Percentiles rank a stretch among this genome's conserved stretches.
Conservation (phyloP, 1,140 invertebrate genomes). For the Trachymyrmex septentrionalis region DNA sequence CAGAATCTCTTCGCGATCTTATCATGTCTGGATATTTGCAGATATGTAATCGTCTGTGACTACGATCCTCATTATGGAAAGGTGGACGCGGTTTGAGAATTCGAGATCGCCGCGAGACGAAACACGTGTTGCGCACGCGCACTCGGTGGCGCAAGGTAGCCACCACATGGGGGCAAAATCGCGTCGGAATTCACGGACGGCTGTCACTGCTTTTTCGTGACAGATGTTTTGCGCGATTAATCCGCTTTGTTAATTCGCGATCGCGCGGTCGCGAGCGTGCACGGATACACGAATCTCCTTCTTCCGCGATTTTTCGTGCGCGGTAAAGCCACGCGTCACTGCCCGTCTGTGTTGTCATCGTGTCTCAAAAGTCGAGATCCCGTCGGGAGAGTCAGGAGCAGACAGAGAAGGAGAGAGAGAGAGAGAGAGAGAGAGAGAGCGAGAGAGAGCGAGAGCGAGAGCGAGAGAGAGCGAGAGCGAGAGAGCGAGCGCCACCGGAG, state of each 20-base stretch:
- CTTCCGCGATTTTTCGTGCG: neutral
- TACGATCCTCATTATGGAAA: neutral
- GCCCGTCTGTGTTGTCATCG: neutral
- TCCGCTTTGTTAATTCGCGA: constrained; percentile 67
- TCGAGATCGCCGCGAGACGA: neutral
- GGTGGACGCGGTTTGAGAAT: neutral
- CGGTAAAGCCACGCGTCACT: constrained; percentile 8
- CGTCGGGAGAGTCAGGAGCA: neutral
- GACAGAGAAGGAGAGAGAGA: constrained; percentile 10
- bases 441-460: neutral
- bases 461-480: neutral
- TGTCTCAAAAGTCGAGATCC: neutral
- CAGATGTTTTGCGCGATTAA: constrained; percentile 76
- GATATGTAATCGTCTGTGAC: no score
- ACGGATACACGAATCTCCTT: neutral
- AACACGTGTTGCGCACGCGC: constrained; percentile 67
- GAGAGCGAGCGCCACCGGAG: neutral
- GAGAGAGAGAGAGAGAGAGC: no score
- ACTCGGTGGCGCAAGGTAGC: constrained; percentile 62
- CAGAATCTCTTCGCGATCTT: no score
- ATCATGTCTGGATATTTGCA: no score
- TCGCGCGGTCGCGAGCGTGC: neutral
- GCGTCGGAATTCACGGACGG: constrained; percentile 63
- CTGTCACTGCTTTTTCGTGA: constrained; percentile 78
- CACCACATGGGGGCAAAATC: constrained; percentile 72